Evolutionary conservation across 2,113 vertebrate genomes (phyloP).

Genomic region (Sorex fumeus): DNA sequence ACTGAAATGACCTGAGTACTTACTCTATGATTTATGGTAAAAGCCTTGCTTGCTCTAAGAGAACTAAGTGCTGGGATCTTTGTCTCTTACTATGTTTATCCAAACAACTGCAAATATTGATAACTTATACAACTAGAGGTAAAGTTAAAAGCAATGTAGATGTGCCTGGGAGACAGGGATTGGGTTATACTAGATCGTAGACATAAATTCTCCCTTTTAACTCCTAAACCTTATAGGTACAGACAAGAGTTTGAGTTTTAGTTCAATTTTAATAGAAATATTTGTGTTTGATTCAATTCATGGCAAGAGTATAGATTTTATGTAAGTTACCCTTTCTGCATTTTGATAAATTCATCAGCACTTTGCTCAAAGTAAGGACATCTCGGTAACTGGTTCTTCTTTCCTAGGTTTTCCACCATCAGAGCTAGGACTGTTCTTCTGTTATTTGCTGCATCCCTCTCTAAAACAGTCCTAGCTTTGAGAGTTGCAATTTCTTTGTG

Average conservation of each 20-base stretch:
- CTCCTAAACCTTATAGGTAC: neutral
- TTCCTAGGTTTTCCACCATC: neutral
- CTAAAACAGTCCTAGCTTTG: neutral
- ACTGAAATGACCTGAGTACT: no score
- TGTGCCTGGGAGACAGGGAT: no score
- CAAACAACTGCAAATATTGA: no score
- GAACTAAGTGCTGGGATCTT: no score
- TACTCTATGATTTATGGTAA: no score
- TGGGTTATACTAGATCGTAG: neutral
- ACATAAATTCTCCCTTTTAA: neutral
- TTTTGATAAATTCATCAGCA: neutral
- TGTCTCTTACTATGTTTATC: no score
- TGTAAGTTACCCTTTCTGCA: fast-evolving
- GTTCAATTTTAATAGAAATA: neutral
- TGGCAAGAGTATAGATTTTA: neutral
- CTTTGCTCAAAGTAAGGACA: neutral
- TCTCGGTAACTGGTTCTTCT: neutral
- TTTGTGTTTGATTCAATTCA: neutral
- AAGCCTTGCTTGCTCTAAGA: no score
- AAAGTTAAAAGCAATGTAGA: no score
- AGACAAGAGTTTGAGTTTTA: neutral
- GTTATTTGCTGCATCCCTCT: neutral
- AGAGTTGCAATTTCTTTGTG: slow-evolving; percentile 70
- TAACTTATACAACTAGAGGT: no score
- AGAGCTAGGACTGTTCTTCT: neutral